Evolutionary conservation across 2,113 vertebrate genomes (phyloP), one percentile per base, ranked within the genome.

Genomic region (Ploceus nigricollis): DNA sequence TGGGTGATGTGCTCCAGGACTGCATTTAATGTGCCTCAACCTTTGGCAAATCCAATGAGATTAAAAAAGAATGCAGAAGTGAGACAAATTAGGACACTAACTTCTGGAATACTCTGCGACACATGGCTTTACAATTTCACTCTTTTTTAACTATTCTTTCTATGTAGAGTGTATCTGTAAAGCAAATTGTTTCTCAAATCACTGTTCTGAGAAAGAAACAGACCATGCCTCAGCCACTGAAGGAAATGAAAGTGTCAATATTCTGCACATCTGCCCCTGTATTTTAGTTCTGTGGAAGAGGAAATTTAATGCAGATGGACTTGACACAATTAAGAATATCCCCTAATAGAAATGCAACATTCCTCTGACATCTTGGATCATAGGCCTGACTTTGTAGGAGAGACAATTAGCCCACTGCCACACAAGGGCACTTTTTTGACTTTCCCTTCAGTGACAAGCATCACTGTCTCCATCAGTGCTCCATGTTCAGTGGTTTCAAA

Each of bases 251-350:
- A 80, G 48, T 42, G 53, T 57, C 90, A 87, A 39, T 79, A 85
- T 56, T 76, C 64, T 82, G 70, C 45, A 68, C 44, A 87, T 85
- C 27, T 4, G 31, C 13, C 53, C 24, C 75, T 65, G 45, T 17
- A 61, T 53, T 90, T 83, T n/a, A 89, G 70, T 60, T 90, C 45
- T 47, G 23, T 84, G 65, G 64, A 87, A 75, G 44, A 93, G 37
- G 47, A 94, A 89, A 96, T 93, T 27, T 87, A 95, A 82, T 18
- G 21, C 70, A 91, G 82, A 93, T 91, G 88, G 82, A 76, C 61
- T 90, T 35, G 45, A 82, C 11, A 15, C 48, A 76, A 65, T 82
- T 96, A 65, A 93, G 82, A 93, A 85, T 45, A 93, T 65, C 45
- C 53, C 35, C 61, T 61, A 69, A 94, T 0, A 86, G 71, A 92